phyloP scores from a whole-genome alignment of 2,113 vertebrate genomes.

The Taurulus bubalis region DNA sequence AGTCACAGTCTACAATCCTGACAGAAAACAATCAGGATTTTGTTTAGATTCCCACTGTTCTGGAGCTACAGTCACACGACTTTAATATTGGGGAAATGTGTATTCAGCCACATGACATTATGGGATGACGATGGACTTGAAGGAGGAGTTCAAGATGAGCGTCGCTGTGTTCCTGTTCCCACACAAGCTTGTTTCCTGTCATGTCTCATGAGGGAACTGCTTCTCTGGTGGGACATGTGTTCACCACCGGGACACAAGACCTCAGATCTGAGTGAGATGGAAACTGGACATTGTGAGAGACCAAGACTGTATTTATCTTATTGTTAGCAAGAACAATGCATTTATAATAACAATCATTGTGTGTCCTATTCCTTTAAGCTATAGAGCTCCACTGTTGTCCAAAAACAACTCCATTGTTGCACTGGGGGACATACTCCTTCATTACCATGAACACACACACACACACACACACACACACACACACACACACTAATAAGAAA shows the following conservation, averaged over 20 bases:
- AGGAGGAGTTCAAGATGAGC: not conserved
- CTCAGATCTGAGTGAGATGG: not conserved
- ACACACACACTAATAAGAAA: too few species aligned
- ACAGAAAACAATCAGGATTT: too few species aligned
- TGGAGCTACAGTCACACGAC: not conserved
- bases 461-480: too few species aligned
- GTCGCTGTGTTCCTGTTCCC: not conserved
- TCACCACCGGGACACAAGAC: too few species aligned
- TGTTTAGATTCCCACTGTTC: not conserved
- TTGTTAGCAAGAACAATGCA: not conserved
- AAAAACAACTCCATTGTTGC: not conserved
- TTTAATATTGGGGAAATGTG: not conserved
- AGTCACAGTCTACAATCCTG: not conserved
- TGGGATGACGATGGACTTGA: not conserved
- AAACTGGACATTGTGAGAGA: not conserved
- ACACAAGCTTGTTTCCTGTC: conserved; percentile 26
- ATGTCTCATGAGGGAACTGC: too few species aligned
- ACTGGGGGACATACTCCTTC: not conserved
- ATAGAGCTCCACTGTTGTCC: not conserved
- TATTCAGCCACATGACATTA: not conserved
- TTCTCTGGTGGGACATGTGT: too few species aligned
- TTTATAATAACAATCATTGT: not conserved
- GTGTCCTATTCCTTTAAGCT: not conserved
- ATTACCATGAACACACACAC: not conserved
- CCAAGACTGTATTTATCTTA: not conserved